phyloP scores from a whole-genome alignment of 1,140 invertebrate species.

The Dendroctonus ponderosae region DNA sequence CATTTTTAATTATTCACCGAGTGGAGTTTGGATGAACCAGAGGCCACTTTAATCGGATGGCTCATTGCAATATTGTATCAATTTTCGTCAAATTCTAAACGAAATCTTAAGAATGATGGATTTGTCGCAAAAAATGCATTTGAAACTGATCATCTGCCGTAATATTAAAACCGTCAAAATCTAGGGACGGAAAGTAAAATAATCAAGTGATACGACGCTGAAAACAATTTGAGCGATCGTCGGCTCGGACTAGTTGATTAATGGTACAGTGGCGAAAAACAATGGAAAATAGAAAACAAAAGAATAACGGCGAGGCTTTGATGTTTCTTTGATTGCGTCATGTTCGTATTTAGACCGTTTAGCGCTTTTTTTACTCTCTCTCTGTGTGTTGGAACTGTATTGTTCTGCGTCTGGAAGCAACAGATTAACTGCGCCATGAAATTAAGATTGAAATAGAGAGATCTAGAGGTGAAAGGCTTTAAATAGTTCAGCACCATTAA shows the following conservation, averaged over 20 bases:
- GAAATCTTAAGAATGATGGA: no score
- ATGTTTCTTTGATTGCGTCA: conserved; percentile 34
- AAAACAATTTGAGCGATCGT: conserved; percentile 22
- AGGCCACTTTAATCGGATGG: no score
- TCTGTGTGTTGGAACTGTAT: neutral
- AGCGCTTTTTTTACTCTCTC: conserved; percentile 17
- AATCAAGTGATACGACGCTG: conserved; percentile 12
- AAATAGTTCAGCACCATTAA: no score
- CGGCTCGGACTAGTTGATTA: conserved; percentile 23
- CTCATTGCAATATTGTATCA: no score
- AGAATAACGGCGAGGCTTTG: conserved; percentile 33
- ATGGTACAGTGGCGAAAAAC: conserved; percentile 36
- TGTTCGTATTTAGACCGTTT: conserved; percentile 31
- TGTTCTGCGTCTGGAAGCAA: conserved; percentile 21
- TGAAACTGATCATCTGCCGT: neutral
- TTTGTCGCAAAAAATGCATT: conserved; percentile 1
- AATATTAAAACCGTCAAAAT: no score
- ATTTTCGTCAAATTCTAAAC: no score
- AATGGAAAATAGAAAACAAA: conserved; percentile 36
- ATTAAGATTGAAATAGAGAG: conserved; percentile 1
- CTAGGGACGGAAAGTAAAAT: neutral
- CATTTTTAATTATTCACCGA: conserved; percentile 4
- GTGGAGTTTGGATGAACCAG: no score
- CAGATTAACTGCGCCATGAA: conserved; percentile 14
- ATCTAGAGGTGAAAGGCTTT: no score